These are phyloP conservation scores for Isoperla grammatica DNA, from an alignment of 2,888 invertebrate genomes.

Conservation along the genomic window DNA sequence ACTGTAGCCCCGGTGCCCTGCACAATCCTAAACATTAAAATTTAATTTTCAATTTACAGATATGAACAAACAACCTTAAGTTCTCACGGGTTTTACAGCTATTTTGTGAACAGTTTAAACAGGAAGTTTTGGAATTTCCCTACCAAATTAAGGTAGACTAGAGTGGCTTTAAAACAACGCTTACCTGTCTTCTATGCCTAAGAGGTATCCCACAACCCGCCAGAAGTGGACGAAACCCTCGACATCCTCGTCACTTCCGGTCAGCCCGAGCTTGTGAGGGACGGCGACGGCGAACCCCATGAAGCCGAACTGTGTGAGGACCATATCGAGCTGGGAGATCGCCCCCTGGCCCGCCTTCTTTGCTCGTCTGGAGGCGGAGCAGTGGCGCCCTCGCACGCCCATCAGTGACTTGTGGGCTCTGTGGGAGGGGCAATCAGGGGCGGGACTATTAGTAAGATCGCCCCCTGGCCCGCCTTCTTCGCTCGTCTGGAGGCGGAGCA, in stretches of 20 bases:
- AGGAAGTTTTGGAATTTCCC: too few relatives aligned
- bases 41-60: too few relatives aligned
- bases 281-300: slow-evolving; percentile 66
- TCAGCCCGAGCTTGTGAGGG: slow-evolving; percentile 59
- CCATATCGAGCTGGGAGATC: slow-evolving; percentile 78
- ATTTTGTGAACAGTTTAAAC: too few relatives aligned
- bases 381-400: slow-evolving; percentile 61
- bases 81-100: too few relatives aligned
- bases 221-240: slow-evolving; percentile 77
- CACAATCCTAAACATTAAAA: too few relatives aligned
- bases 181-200: slow-evolving; percentile 76
- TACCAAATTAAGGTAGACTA: too few relatives aligned
- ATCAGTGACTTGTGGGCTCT: slow-evolving; percentile 54
- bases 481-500: slow-evolving; percentile 54
- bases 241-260: slow-evolving; percentile 56
- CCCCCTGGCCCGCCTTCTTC: slow-evolving; percentile 45
- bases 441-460: slow-evolving; percentile 49
- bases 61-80: too few relatives aligned
- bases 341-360: slow-evolving; percentile 46
- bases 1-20: too few relatives aligned
- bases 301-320: slow-evolving; percentile 82
- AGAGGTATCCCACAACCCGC: slow-evolving; percentile 71
- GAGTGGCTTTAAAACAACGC: too few relatives aligned
- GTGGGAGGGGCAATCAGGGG: slow-evolving; percentile 1
- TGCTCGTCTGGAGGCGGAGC: slow-evolving; percentile 53